Percentiles rank a stretch among this genome's conserved stretches.
phyloP scores from a whole-genome alignment of 2,113 vertebrate genomes.

The Vulpes ferrilata region DNA sequence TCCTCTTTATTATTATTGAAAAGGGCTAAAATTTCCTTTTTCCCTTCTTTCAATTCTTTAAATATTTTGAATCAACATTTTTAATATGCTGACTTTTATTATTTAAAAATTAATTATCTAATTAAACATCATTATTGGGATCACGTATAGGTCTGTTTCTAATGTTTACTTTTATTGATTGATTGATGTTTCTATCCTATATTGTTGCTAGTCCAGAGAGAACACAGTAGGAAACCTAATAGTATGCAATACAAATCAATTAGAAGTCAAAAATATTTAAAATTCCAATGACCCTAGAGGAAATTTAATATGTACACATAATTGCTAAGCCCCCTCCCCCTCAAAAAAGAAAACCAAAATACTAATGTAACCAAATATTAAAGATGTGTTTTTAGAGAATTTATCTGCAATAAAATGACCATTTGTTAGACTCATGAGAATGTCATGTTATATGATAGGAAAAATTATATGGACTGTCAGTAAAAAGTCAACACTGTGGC shows the following conservation, averaged over 20 bases:
- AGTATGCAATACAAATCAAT: neutral
- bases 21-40: neutral
- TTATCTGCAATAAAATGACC: neutral
- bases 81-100: neutral
- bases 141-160: neutral
- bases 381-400: neutral
- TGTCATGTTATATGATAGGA: neutral
- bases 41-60: neutral
- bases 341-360: neutral
- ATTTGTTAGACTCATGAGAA: neutral
- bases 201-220: neutral
- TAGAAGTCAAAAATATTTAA: neutral
- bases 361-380: neutral
- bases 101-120: neutral
- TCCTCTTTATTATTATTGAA: neutral
- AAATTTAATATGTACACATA: neutral
- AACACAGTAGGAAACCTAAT: neutral
- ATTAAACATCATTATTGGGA: neutral
- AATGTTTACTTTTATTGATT: neutral
- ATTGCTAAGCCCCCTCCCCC: neutral
- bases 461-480: neutral
- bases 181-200: neutral
- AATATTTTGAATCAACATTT: neutral
- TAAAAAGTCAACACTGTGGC: neutral
- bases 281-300: neutral